Base-by-base conservation (phyloP, 2,888 invertebrate genomes). In the Drosophila nigritarsus region DNA sequence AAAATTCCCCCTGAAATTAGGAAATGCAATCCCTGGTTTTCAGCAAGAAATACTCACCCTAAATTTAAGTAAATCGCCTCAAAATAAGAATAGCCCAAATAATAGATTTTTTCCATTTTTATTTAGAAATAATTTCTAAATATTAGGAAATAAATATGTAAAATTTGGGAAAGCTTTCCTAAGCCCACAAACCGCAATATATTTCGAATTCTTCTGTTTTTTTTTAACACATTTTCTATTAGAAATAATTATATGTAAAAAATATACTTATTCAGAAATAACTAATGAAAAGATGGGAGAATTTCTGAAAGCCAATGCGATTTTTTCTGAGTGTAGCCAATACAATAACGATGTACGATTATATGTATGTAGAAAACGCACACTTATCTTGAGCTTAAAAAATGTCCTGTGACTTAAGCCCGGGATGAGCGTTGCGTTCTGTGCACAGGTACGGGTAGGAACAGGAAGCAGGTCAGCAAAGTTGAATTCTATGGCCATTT, bases 401-500 rank as follows among this genome's bases (percentile, higher is more conserved):
- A n/a, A 15, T 48, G 3, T 24, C 11, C 40, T 13, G 20, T 13
- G 40, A 51, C 20, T 20, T 18, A 42, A 20, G 13, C 20, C 24
- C 32, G 30, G 24, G 38, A 34, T 42, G 48, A 27, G 56, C 7
- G 36, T n/a, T 38, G 45, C 36, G 24, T 36, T 36, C 18, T 36
- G 32, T 54, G 34, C n/a, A 64, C 58, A 51, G 40, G 20, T 29
- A 40, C 55, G 38, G 45, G 54, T 51, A 58, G 63, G 63, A 65
- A 32, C 49, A 69, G 42, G 27, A 54, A 63, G 40, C 65, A 45
- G 51, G 60, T 63, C 69, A 59, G 64, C 50, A 45, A 42, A 66
- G 59, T 61, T 54, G 79, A 81, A 72, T 58, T 67, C 73, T 73
- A 83, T 75, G 70, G 50, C 27, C 78, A 54, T 69, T 68, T 68